Conservation (phyloP, 2,888 invertebrate species). For the Anthrax anthrax region DNA sequence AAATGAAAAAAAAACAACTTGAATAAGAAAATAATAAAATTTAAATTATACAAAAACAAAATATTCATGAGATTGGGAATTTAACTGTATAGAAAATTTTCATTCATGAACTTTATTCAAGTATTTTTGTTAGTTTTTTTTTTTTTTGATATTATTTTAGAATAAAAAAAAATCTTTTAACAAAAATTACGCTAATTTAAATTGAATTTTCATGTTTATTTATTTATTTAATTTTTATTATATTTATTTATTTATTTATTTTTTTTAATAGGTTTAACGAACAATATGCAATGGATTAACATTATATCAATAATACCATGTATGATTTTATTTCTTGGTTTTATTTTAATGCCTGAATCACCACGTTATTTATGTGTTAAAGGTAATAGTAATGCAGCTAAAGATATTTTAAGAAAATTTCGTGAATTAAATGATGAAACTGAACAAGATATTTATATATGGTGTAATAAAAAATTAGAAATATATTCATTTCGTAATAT, state of each 20-base stretch:
- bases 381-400: slow-evolving; percentile 42
- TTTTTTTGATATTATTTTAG: too few relatives aligned
- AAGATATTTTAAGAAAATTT: slow-evolving; percentile 44
- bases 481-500: slow-evolving; percentile 15
- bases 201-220: too few relatives aligned
- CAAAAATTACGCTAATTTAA: too few relatives aligned
- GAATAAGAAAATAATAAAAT: too few relatives aligned
- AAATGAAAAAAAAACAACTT: too few relatives aligned
- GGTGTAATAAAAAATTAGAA: slow-evolving; percentile 33
- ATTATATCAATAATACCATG: slow-evolving; percentile 5
- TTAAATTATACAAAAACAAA: too few relatives aligned
- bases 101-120: too few relatives aligned
- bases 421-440: slow-evolving; percentile 45
- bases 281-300: slow-evolving; percentile 7
- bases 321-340: slow-evolving; percentile 20
- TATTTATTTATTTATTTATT: neutral
- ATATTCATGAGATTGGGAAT: too few relatives aligned
- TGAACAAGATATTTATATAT: slow-evolving; percentile 40
- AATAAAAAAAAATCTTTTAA: too few relatives aligned
- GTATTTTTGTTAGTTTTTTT: too few relatives aligned
- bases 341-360: slow-evolving; percentile 57
- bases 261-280: neutral
- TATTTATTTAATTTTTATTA: too few relatives aligned
- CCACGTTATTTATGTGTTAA: slow-evolving; percentile 47
- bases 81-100: too few relatives aligned